phyloP scores from a whole-genome alignment of 2,888 invertebrate genomes.

The Oscheius sp. region DNA sequence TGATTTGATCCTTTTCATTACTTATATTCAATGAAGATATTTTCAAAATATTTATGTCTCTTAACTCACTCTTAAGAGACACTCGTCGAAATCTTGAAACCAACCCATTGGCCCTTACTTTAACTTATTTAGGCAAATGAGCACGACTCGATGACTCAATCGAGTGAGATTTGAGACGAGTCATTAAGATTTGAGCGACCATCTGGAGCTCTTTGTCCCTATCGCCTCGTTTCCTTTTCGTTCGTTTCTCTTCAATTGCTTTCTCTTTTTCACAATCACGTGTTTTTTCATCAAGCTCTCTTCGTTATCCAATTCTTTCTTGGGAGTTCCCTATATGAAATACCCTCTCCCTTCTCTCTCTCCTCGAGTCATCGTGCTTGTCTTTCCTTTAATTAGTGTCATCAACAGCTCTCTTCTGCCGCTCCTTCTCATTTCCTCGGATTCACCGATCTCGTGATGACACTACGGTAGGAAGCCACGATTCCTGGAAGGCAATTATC shows the following conservation, averaged over 20 bases:
- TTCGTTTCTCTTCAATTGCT: background rate
- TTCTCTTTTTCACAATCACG: background rate
- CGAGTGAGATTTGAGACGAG: background rate
- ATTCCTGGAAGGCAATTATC: conserved; percentile 26
- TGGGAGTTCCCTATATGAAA: conserved; percentile 15
- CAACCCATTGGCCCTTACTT: conserved; percentile 5
- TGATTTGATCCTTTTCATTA: background rate
- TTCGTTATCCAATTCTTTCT: conserved; percentile 13
- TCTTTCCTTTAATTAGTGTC: conserved; percentile 27
- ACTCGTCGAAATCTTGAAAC: no score
- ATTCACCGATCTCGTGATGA: background rate
- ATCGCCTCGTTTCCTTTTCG: background rate
- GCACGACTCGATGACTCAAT: conserved; percentile 25
- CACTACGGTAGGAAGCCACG: conserved; percentile 18
- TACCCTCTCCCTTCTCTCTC: background rate
- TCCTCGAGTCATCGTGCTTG: background rate
- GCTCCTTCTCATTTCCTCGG: conserved; percentile 8
- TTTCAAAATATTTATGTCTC: no score
- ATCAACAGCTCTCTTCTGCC: conserved; percentile 22
- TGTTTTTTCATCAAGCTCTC: conserved; percentile 13
- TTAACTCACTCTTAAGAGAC: background rate
- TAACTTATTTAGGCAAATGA: conserved; percentile 29
- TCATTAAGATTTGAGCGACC: no score
- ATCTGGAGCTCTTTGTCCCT: background rate
- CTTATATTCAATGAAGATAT: background rate